Percentiles rank a stretch among this genome's conserved stretches.
Conservation (phyloP, 2,113 vertebrate genomes). For the Ondatra zibethicus region DNA sequence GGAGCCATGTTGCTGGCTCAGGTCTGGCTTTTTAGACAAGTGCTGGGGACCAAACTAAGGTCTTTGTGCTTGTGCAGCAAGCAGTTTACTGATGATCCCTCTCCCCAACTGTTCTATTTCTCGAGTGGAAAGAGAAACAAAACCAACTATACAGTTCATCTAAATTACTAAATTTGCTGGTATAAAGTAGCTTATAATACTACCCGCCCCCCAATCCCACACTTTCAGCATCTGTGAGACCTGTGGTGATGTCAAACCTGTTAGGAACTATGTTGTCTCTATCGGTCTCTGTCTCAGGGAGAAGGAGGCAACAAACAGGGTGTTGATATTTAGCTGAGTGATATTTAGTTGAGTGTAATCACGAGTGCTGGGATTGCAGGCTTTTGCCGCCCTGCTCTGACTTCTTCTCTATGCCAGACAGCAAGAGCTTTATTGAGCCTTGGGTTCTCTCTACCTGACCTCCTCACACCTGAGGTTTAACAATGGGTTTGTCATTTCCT, state of each 20-base stretch:
- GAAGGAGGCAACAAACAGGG: no score
- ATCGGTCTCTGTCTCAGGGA: neutral
- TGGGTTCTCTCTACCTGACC: neutral
- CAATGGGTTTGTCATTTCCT: neutral
- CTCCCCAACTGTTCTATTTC: neutral
- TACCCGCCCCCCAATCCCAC: no score
- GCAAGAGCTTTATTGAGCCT: neutral
- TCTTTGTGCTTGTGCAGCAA: neutral
- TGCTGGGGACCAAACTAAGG: neutral
- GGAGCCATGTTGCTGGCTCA: neutral
- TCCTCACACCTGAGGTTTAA: neutral
- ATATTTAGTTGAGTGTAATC: neutral
- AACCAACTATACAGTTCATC: neutral
- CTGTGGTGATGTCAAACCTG: neutral
- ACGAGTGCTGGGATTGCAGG: neutral
- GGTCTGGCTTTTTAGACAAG: neutral
- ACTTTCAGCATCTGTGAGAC: neutral
- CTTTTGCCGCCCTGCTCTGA: neutral
- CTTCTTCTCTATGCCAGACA: neutral
- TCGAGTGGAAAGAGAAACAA: neutral
- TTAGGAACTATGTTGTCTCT: neutral
- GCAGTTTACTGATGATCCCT: neutral
- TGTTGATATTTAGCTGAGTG: neutral
- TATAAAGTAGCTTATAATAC: neutral
- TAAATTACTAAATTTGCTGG: neutral